Evolutionary conservation across 2,888 invertebrate genomes (phyloP).

Genomic region (Drosophila demipolita): DNA sequence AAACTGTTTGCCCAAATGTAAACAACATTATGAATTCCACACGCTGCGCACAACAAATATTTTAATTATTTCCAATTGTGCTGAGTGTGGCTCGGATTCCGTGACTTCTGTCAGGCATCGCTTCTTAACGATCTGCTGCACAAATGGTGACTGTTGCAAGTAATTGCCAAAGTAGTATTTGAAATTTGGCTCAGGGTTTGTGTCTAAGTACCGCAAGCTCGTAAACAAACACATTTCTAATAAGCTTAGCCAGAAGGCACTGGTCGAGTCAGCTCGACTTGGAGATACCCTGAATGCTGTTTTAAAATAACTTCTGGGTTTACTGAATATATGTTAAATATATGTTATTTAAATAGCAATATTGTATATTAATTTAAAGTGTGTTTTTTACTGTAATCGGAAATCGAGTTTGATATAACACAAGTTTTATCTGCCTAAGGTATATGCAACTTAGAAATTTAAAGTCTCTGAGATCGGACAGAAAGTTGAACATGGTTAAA

Average conservation of each 20-base stretch:
- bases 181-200: background rate
- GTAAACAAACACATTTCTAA: background rate
- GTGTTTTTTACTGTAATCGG: background rate
- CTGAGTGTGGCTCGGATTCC: slow-evolving; percentile 22
- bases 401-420: background rate
- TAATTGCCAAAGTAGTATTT: slow-evolving; percentile 2
- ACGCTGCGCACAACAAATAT: slow-evolving; percentile 59
- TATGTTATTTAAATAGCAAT: no score
- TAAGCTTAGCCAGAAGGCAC: background rate
- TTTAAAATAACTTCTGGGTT: background rate
- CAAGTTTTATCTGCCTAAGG: background rate
- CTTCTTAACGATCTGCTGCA: slow-evolving; percentile 11
- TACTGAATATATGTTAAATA: background rate
- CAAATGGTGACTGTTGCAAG: slow-evolving; percentile 1
- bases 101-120: slow-evolving; percentile 47
- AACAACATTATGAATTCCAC: slow-evolving; percentile 63
- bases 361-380: background rate
- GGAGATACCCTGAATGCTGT: background rate
- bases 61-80: slow-evolving; percentile 77
- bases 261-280: background rate
- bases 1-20: slow-evolving; percentile 29
- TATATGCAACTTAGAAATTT: background rate
- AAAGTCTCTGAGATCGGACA: background rate
- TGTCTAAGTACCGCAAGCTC: background rate
- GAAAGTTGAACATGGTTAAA: background rate